Conservation (phyloP, 2,888 invertebrate species). For the Rhingia campestris region DNA sequence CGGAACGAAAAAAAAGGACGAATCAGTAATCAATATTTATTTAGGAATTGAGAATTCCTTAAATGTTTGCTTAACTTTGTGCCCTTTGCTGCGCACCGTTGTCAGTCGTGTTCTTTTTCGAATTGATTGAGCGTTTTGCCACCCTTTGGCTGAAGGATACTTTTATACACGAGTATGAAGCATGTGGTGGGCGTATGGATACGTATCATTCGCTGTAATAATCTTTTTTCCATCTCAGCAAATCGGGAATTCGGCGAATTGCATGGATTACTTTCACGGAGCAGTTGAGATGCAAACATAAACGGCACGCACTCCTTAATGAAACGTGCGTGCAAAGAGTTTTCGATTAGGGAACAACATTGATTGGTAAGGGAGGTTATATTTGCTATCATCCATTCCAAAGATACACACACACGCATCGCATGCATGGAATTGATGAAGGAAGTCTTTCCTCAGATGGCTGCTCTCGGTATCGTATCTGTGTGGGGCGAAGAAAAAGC, state of each 20-base stretch:
- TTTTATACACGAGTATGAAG: background rate
- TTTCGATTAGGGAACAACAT: constrained; percentile 28
- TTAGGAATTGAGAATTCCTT: constrained; percentile 58
- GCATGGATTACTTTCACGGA: constrained; percentile 64
- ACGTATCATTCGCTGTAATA: constrained; percentile 22
- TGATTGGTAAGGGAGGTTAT: constrained; percentile 27
- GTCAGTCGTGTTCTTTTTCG: background rate
- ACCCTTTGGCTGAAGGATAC: background rate
- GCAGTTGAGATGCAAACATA: constrained; percentile 54
- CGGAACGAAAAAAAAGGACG: constrained; percentile 34
- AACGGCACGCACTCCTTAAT: constrained; percentile 65
- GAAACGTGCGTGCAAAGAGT: constrained; percentile 62
- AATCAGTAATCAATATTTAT: constrained; percentile 57
- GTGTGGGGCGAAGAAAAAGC: background rate
- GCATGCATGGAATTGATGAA: constrained; percentile 1
- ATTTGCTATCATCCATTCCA: constrained; percentile 13
- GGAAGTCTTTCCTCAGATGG: background rate
- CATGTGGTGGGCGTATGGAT: background rate
- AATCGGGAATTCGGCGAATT: constrained; percentile 61
- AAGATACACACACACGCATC: constrained; percentile 24
- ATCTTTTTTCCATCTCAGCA: constrained; percentile 51
- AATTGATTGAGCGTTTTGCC: constrained; percentile 36
- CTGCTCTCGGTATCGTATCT: constrained; percentile 7
- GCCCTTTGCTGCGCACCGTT: background rate
- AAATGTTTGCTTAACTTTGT: constrained; percentile 54